Conservation (phyloP, 2,888 invertebrate species). For the Meiosimyza decipiens region DNA sequence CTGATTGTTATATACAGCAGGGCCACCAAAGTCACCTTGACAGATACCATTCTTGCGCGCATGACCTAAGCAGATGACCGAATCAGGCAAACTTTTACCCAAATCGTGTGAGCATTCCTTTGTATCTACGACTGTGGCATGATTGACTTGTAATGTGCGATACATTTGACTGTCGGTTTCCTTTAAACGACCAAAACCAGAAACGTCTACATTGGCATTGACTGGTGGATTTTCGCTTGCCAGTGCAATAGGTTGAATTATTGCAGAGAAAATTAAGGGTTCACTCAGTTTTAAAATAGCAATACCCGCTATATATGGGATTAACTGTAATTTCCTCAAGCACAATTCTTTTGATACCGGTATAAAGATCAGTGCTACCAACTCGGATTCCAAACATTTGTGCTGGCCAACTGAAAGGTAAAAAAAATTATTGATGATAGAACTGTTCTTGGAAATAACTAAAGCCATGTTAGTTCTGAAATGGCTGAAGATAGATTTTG, state of each 20-base stretch:
- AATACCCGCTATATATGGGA: constrained; percentile 51
- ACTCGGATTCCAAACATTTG: constrained; percentile 55
- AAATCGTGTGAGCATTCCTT: constrained; percentile 42
- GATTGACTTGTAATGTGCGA: constrained; percentile 43
- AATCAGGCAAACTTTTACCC: constrained; percentile 40
- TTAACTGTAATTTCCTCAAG: constrained; percentile 51
- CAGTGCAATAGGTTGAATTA: constrained; percentile 51
- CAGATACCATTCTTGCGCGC: constrained; percentile 57
- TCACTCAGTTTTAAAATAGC: constrained; percentile 53
- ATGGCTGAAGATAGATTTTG: too few relatives aligned
- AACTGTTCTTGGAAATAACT: constrained; percentile 15
- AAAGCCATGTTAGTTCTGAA: too few relatives aligned
- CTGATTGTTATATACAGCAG: constrained; percentile 51
- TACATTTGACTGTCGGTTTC: constrained; percentile 41
- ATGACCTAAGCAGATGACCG: constrained; percentile 58
- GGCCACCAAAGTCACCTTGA: constrained; percentile 62
- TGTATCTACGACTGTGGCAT: constrained; percentile 43
- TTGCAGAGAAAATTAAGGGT: constrained; percentile 44
- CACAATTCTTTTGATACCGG: constrained; percentile 53
- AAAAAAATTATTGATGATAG: constrained; percentile 3
- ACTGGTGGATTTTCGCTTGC: constrained; percentile 44
- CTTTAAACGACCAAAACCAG: constrained; percentile 58
- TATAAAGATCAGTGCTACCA: constrained; percentile 57
- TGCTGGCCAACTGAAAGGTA: constrained; percentile 51
- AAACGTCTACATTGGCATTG: constrained; percentile 50